Base-by-base conservation (phyloP, 2,797 vertebrate genomes). In the Calcarius lapponicus region DNA sequence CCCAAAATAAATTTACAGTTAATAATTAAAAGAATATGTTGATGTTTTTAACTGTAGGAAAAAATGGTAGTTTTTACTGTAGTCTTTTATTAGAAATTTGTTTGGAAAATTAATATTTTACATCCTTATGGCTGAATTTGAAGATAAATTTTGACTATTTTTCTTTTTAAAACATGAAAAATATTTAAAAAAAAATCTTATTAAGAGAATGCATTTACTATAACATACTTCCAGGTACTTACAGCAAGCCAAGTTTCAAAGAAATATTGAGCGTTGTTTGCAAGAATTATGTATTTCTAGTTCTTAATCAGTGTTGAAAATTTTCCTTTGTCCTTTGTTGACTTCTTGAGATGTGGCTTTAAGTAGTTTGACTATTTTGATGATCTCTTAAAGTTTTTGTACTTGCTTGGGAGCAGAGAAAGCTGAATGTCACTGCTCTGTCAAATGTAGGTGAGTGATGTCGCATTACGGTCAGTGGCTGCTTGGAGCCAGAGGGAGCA, bases 361-460 rank as follows among this genome's bases (percentile, higher is more conserved):
- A 53, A 78, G 36, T 38, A 34, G 15, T 60, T 71, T 64, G 6
- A 71, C 3, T 78, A 29, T 80, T 76, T 80, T 80, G 45, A 53
- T 0, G 0, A 67, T 29, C 8, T 8, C 3, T 57, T 61, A 28
- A 81, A 80, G 11, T 61, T 26, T 79, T 74, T 57, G 8, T 74
- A 10, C 22, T 64, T 87, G 34, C n/a, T 40, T 76, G 45, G 34
- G n/a, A 81, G 36, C 43, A 66, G 43, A 29, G 26, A 62, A 79
- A 79, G n/a, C 8, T 76, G 82, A 85, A 53, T 56, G 48, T 40
- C 71, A 72, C 47, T 43, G 34, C 28, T 69, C 66, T 84, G 54
- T 69, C 81, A 92, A 76, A 82, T 42, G 31, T 1, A 32, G 16
- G 18, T 78, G n/a, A 80, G 7, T 47, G 51, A 66, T 70, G 36